phyloP scores from a whole-genome alignment of 1,140 invertebrate species.

The Luehdorfia chinensis region DNA sequence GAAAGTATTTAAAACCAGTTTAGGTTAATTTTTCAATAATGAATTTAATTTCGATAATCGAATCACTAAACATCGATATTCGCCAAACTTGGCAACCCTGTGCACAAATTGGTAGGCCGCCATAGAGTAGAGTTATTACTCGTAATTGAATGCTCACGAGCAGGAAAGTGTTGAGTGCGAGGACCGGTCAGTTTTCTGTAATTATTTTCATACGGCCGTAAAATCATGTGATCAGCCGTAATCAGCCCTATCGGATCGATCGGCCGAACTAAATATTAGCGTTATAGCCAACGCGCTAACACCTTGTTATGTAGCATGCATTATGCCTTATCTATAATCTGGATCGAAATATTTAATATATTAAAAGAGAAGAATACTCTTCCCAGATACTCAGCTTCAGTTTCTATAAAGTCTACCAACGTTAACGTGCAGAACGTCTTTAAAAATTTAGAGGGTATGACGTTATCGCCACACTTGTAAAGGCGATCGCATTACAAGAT shows the following conservation, averaged over 20 bases:
- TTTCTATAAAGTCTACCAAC: too few relatives aligned
- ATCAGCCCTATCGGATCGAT: conserved; percentile 40
- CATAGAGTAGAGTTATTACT: conserved; percentile 49
- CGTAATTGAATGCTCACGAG: conserved; percentile 58
- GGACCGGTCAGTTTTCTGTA: conserved; percentile 32
- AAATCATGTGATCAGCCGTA: conserved; percentile 37
- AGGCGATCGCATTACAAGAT: too few relatives aligned
- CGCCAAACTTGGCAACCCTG: not conserved
- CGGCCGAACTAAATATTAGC: conserved; percentile 1
- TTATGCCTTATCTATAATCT: too few relatives aligned
- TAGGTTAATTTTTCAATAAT: too few relatives aligned
- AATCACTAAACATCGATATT: conserved; percentile 1
- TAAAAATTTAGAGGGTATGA: too few relatives aligned
- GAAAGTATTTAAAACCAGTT: too few relatives aligned
- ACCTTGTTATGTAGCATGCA: conserved; percentile 3
- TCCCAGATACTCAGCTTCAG: too few relatives aligned
- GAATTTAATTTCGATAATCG: not conserved
- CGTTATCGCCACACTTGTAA: too few relatives aligned
- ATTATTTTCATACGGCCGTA: conserved; percentile 46
- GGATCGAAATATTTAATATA: too few relatives aligned
- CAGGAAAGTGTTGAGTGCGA: conserved; percentile 35
- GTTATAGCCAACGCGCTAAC: not conserved
- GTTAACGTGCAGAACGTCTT: too few relatives aligned
- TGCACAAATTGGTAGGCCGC: conserved; percentile 52
- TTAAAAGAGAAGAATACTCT: too few relatives aligned